Evolutionary conservation across 2,888 invertebrate genomes (phyloP).

Genomic region (Xanthorhoe spadicearia): DNA sequence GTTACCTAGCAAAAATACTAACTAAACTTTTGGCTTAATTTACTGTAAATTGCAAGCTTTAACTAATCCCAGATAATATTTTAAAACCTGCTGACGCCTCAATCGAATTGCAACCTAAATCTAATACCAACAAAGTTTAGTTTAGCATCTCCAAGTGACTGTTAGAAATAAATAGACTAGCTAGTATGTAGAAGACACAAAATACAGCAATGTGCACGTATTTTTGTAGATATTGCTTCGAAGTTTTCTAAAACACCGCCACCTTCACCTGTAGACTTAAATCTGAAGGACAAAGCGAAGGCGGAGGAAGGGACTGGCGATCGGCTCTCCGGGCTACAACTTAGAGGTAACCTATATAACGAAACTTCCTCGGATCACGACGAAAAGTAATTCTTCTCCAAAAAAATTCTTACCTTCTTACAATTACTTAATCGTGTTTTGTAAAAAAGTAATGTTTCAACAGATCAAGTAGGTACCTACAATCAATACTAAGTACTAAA

Average conservation of each 20-base stretch:
- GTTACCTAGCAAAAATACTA: not conserved
- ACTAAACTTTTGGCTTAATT: not conserved
- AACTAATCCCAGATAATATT: not conserved
- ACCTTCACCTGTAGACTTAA: conserved; percentile 88
- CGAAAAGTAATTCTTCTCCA: not conserved
- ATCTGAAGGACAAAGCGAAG: conserved; percentile 80
- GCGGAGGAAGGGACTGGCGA: conserved; percentile 67
- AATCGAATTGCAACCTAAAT: not conserved
- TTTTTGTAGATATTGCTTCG: conserved; percentile 83
- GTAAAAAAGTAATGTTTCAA: no score
- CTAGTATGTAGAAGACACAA: conserved; percentile 15
- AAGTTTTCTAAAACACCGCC: conserved; percentile 89
- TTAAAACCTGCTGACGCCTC: not conserved
- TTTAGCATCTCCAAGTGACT: not conserved
- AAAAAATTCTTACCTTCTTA: not conserved
- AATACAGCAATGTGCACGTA: conserved; percentile 28
- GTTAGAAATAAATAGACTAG: not conserved
- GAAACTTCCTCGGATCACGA: not conserved
- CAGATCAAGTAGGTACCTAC: no score
- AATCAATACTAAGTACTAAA: no score
- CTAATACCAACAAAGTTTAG: not conserved
- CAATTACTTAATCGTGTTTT: no score
- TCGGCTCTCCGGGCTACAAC: conserved; percentile 75
- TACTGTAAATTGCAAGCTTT: not conserved
- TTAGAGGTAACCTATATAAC: conserved; percentile 63